These are phyloP conservation scores for Machimus atricapillus DNA, from an alignment of 2,888 invertebrate species.

Conservation along the genomic window DNA sequence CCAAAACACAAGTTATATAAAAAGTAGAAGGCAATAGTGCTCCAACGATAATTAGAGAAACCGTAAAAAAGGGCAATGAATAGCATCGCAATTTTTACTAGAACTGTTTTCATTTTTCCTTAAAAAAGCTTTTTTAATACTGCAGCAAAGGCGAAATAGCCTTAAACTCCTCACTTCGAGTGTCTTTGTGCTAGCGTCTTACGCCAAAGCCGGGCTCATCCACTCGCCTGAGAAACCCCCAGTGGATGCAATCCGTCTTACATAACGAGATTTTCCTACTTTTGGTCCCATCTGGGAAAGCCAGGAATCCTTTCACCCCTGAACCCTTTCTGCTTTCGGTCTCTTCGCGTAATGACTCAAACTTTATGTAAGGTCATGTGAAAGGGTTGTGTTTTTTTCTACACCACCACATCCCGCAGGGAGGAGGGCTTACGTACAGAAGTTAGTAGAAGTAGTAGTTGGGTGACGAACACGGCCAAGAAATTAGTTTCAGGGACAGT, in stretches of 20 bases:
- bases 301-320: neutral
- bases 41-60: neutral
- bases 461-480: neutral
- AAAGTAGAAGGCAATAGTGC: no score
- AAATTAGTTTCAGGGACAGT: neutral
- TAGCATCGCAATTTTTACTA: neutral
- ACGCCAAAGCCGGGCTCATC: neutral
- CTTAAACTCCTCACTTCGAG: neutral
- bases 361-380: constrained; percentile 10
- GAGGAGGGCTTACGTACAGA: neutral
- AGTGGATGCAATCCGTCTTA: neutral
- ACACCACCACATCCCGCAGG: neutral
- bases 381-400: neutral
- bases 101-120: neutral
- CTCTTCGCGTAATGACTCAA: neutral
- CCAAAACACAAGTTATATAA: no score
- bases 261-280: neutral
- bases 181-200: neutral
- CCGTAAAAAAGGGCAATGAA: neutral
- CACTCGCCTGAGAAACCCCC: neutral
- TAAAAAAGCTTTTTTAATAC: neutral
- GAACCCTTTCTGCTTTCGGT: neutral
- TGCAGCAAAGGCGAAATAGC: neutral
- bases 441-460: neutral
- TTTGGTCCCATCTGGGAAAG: neutral